Percentiles rank a stretch among this genome's conserved stretches.
Conservation (phyloP, 1,140 invertebrate genomes). For the Nephila pilipes region DNA sequence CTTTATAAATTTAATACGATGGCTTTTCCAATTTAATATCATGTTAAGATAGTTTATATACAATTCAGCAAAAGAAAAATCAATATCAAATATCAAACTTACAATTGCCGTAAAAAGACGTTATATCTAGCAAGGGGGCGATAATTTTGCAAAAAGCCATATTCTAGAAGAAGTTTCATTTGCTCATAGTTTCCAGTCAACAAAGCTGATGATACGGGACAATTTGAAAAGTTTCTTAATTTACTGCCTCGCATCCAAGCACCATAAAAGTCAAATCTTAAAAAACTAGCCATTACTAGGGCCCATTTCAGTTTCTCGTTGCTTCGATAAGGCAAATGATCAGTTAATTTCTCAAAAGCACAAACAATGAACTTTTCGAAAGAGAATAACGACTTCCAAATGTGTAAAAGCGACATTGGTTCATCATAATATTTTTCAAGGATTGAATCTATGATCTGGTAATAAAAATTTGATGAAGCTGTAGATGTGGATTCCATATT, state of each 20-base stretch:
- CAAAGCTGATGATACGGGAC: neutral
- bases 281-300: neutral
- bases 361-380: neutral
- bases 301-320: neutral
- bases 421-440: neutral
- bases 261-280: conserved; percentile 12
- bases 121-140: neutral
- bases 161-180: conserved; percentile 14
- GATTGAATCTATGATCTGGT: neutral
- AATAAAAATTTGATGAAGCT: neutral
- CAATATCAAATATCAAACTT: neutral
- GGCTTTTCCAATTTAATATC: too few species aligned
- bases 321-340: conserved; percentile 4
- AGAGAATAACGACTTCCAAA: neutral
- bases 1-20: too few species aligned
- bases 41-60: too few species aligned
- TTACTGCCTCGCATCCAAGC: conserved; percentile 27
- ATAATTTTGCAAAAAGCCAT: conserved; percentile 1
- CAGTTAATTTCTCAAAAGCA: neutral
- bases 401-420: neutral
- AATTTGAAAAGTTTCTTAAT: conserved; percentile 1
- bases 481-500: neutral
- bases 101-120: neutral
- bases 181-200: neutral
- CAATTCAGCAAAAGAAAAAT: too few species aligned